phyloP scores from a whole-genome alignment of 2,797 vertebrate genomes.

The Rhyacichthys aspro region DNA sequence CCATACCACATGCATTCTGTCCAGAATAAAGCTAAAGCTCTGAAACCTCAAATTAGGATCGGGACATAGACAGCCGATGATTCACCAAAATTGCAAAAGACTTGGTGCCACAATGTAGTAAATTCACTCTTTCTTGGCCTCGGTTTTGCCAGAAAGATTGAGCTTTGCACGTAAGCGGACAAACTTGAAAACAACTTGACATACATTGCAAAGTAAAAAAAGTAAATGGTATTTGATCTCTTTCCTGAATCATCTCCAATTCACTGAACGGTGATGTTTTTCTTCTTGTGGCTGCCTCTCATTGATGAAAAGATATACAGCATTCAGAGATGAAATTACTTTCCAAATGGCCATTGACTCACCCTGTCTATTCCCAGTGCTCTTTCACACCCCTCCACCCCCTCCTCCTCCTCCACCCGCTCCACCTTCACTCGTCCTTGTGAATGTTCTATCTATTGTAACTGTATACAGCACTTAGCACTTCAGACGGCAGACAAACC shows the following conservation, averaged over 20 bases:
- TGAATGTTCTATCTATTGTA: constrained; percentile 76
- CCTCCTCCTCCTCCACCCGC: constrained; percentile 21
- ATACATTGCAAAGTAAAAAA: neutral
- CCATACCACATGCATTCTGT: constrained; percentile 54
- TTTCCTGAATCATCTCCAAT: constrained; percentile 38
- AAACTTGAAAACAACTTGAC: constrained; percentile 24
- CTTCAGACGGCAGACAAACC: constrained; percentile 71
- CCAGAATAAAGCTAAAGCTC: constrained; percentile 53
- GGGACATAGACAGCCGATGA: constrained; percentile 43
- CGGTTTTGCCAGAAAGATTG: constrained; percentile 4
- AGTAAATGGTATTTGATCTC: constrained; percentile 32
- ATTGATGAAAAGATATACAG: constrained; percentile 78
- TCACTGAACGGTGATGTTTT: constrained; percentile 54
- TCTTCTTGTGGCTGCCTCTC: constrained; percentile 55
- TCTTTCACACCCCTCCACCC: constrained; percentile 30
- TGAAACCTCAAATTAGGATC: constrained; percentile 56
- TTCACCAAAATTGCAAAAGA: constrained; percentile 51
- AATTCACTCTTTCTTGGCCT: constrained; percentile 19
- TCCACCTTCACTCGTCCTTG: constrained; percentile 79
- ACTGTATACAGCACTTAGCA: constrained; percentile 80
- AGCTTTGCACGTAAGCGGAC: constrained; percentile 10
- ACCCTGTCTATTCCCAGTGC: constrained; percentile 71
- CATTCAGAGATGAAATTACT: constrained; percentile 79
- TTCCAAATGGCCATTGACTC: constrained; percentile 77
- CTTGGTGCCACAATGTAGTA: constrained; percentile 24